Conservation (phyloP, 1,140 invertebrate species). For the Pollicipes pollicipes region DNA sequence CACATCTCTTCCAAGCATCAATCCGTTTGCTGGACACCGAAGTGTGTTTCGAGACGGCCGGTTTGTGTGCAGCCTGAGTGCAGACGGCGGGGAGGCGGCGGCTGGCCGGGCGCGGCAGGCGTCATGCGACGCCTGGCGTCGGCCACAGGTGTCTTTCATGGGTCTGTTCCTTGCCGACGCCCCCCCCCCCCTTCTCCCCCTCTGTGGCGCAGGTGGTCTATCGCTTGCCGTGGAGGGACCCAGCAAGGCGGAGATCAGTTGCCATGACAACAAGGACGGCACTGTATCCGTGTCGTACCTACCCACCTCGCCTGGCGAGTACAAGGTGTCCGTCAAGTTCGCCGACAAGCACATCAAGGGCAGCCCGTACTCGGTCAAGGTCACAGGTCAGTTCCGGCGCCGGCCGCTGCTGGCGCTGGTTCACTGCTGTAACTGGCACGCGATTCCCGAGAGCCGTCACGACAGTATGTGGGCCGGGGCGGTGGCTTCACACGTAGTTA, state of each 20-base stretch:
- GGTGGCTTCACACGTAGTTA: no score
- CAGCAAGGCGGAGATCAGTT: slow-evolving; percentile 84
- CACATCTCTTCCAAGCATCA: no score
- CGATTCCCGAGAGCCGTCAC: no score
- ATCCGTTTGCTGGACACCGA: no score
- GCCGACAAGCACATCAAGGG: slow-evolving; percentile 88
- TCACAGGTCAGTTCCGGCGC: slow-evolving; percentile 31
- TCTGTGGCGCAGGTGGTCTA: slow-evolving; percentile 43
- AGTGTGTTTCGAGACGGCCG: no score
- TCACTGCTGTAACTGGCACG: slow-evolving; percentile 19
- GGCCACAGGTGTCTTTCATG: neutral
- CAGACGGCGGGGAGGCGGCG: no score
- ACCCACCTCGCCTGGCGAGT: slow-evolving; percentile 86
- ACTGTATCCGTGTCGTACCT: slow-evolving; percentile 81
- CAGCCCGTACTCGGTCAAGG: slow-evolving; percentile 79
- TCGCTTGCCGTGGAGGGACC: slow-evolving; percentile 89
- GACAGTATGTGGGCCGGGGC: no score
- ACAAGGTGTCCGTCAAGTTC: slow-evolving; percentile 83
- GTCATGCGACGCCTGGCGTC: no score
- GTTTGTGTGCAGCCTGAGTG: no score
- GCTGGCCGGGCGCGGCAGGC: no score
- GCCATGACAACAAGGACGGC: slow-evolving; percentile 85
- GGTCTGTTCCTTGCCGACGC: neutral
- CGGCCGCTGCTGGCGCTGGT: slow-evolving; percentile 3
- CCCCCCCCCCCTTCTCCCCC: no score